Evolutionary conservation across 1,140 invertebrate genomes (phyloP).

Genomic region (Trichonephila inaurata): DNA sequence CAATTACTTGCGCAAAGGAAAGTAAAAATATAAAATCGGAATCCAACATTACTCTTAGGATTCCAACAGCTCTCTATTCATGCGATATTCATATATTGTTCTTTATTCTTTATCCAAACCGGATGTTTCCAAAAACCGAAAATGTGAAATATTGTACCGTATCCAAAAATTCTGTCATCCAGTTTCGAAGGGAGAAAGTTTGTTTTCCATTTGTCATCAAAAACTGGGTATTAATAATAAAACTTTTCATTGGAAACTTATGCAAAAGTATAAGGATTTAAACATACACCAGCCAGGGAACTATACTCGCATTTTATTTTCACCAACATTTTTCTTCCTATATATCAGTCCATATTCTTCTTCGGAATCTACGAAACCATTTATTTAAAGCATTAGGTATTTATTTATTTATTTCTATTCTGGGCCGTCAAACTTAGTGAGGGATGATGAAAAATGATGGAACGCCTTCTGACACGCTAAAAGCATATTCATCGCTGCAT

Average conservation of each 20-base stretch:
- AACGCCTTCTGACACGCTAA: conserved; percentile 75
- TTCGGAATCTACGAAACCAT: conserved; percentile 54
- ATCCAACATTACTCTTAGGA: not conserved
- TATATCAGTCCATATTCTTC: conserved; percentile 37
- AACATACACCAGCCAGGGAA: not conserved
- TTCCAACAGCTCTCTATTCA: not conserved
- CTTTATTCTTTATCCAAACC: not conserved
- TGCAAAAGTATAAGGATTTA: conserved; percentile 35
- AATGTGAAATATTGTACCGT: not conserved
- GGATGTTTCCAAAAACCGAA: not conserved
- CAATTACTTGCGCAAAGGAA: not conserved
- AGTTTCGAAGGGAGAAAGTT: not conserved
- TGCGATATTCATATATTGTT: not conserved
- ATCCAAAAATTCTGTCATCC: not conserved
- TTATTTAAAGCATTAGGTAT: conserved; percentile 75
- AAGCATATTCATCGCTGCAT: conserved; percentile 72
- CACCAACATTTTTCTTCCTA: conserved; percentile 37
- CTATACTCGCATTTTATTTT: conserved; percentile 28
- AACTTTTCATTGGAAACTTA: conserved; percentile 28
- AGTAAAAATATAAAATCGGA: not conserved
- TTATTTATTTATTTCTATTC: conserved; percentile 75
- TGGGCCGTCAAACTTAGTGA: conserved; percentile 72
- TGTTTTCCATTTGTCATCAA: conserved; percentile 48
- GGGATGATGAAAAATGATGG: conserved; percentile 73
- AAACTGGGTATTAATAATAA: conserved; percentile 28